These are phyloP conservation scores for Prorops nasuta DNA, from an alignment of 1,140 invertebrate genomes.

Conservation along the genomic window DNA sequence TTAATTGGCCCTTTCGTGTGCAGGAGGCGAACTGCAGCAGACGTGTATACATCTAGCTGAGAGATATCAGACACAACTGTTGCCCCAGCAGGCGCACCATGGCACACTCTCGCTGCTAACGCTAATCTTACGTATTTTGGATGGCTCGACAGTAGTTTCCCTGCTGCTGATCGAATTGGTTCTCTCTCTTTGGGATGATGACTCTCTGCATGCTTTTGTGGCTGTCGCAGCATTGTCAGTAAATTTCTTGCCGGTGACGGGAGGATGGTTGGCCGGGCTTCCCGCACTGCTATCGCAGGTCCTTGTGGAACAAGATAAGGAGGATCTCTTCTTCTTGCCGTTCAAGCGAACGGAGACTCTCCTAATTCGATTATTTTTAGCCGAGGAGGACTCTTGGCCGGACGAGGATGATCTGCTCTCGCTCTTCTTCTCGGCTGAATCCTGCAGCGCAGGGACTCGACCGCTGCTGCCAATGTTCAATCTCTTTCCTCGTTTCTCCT, in stretches of 20 bases:
- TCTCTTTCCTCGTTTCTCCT: slow-evolving; percentile 14
- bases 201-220: slow-evolving; percentile 29
- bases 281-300: too few species aligned
- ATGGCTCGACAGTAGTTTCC: slow-evolving; percentile 52
- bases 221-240: too few species aligned
- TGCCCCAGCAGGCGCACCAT: slow-evolving; percentile 87
- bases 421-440: slow-evolving; percentile 37
- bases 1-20: too few species aligned
- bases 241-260: too few species aligned
- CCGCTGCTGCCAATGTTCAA: slow-evolving; percentile 9
- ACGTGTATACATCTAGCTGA: too few species aligned
- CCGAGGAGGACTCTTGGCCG: slow-evolving; percentile 49
- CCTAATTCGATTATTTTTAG: slow-evolving; percentile 39
- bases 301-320: too few species aligned
- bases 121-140: slow-evolving; percentile 62
- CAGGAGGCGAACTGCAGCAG: too few species aligned
- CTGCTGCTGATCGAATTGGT: slow-evolving; percentile 68
- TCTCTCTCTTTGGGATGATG: slow-evolving; percentile 57
- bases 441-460: slow-evolving; percentile 10
- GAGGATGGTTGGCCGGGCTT: too few species aligned
- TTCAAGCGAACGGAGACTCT: slow-evolving; percentile 41
- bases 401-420: slow-evolving; percentile 53
- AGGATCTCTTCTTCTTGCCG: too few species aligned
- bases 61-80: slow-evolving; percentile 76
- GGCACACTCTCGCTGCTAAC: slow-evolving; percentile 71